Evolutionary conservation across 2,888 invertebrate species (phyloP).

Genomic region (Chloromyia formosa): DNA sequence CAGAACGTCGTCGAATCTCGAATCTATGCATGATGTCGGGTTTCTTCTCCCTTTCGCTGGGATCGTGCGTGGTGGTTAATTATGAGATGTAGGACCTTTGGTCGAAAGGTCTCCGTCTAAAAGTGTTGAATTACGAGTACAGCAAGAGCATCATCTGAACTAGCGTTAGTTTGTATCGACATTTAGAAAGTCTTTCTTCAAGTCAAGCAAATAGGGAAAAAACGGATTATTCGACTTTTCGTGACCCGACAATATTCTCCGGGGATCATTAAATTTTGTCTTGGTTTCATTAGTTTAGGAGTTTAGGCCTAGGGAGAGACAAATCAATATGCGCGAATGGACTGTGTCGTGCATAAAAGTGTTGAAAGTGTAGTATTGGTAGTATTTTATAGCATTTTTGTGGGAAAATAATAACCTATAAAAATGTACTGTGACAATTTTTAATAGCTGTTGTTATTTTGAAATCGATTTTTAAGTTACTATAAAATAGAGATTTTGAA

Average conservation of each 20-base stretch:
- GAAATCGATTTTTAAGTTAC: constrained; percentile 20
- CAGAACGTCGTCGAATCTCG: not conserved
- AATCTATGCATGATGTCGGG: not conserved
- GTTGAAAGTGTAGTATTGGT: not conserved
- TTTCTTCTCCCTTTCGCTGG: not conserved
- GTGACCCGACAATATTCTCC: constrained; percentile 16
- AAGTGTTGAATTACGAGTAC: constrained; percentile 3
- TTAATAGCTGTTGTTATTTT: constrained; percentile 5
- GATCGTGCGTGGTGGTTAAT: not conserved
- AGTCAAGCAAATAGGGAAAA: not conserved
- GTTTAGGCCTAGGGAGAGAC: not conserved
- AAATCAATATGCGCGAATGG: too few relatives aligned
- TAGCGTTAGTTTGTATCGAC: too few relatives aligned
- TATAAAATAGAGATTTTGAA: constrained; percentile 12
- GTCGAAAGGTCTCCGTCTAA: too few relatives aligned
- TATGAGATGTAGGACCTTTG: not conserved
- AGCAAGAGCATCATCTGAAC: too few relatives aligned
- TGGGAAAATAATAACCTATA: constrained; percentile 37
- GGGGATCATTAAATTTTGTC: constrained; percentile 17
- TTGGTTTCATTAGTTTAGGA: not conserved
- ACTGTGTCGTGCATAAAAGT: not conserved
- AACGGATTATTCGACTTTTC: not conserved
- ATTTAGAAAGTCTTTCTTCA: not conserved
- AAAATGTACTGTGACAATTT: constrained; percentile 5
- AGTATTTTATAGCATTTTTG: constrained; percentile 39